These are phyloP conservation scores for Carcina quercana DNA, from an alignment of 2,888 invertebrate species.

Conservation along the genomic window DNA sequence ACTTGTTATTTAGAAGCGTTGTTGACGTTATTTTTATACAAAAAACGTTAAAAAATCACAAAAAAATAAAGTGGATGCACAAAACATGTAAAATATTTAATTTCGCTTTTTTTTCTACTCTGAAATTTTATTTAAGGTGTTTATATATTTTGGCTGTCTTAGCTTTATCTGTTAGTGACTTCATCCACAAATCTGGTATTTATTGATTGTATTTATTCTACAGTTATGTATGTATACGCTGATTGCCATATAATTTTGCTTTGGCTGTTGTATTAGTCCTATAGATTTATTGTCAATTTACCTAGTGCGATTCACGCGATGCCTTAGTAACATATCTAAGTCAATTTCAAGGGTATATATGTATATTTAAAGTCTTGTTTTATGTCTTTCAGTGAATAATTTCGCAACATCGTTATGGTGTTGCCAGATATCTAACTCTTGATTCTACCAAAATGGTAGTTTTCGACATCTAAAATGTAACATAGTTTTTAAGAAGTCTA, in stretches of 20 bases:
- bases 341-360: constrained; percentile 63
- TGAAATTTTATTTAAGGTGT: constrained; percentile 44
- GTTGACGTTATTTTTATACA: constrained; percentile 57
- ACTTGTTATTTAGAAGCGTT: constrained; percentile 28
- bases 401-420: not conserved
- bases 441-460: constrained; percentile 57
- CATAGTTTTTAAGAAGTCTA: constrained; percentile 59
- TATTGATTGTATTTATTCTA: constrained; percentile 26
- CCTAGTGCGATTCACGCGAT: constrained; percentile 72
- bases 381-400: constrained; percentile 22
- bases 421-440: not conserved
- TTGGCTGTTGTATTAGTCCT: constrained; percentile 70
- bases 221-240: constrained; percentile 36
- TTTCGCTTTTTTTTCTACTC: constrained; percentile 51
- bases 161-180: constrained; percentile 33
- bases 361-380: constrained; percentile 48
- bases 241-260: constrained; percentile 65
- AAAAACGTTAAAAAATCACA: constrained; percentile 52
- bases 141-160: constrained; percentile 67
- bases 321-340: constrained; percentile 75
- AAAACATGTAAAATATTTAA: constrained; percentile 52
- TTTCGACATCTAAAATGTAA: constrained; percentile 52
- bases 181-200: constrained; percentile 30
- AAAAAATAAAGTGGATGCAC: constrained; percentile 63
- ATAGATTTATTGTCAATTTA: constrained; percentile 56